phyloP scores from a whole-genome alignment of 2,113 vertebrate species.

The Oncorhynchus masou region DNA sequence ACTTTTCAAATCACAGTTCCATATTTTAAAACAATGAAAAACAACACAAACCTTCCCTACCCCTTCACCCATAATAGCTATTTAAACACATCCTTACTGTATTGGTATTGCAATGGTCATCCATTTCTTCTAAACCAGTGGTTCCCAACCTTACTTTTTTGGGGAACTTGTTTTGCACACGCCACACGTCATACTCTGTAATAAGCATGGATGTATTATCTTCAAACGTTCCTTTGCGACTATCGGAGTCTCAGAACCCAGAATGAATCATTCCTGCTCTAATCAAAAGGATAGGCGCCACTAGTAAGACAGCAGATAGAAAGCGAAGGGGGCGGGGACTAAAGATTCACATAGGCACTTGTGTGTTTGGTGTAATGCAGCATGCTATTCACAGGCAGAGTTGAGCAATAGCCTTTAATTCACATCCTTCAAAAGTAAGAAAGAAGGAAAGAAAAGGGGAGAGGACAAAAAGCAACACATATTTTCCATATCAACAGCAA shows the following conservation, averaged over 20 bases:
- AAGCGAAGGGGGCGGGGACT: background rate
- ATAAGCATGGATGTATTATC: background rate
- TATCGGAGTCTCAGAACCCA: background rate
- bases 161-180: background rate
- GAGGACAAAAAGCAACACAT: background rate
- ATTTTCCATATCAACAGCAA: conserved; percentile 12
- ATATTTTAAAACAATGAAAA: conserved; percentile 10
- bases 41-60: background rate
- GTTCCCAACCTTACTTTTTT: background rate
- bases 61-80: background rate
- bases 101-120: background rate
- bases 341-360: conserved; percentile 30
- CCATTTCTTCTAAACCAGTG: background rate
- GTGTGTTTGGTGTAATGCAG: conserved; percentile 15
- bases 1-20: conserved; percentile 21
- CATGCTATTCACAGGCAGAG: conserved; percentile 29
- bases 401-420: conserved; percentile 9
- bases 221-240: background rate
- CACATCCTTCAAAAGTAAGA: background rate
- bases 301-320: background rate
- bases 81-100: background rate
- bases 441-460: background rate
- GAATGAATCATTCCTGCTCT: background rate
- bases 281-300: background rate
- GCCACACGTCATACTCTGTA: background rate